Conservation (phyloP, 2,888 invertebrate species). For the Eupithecia dodoneata region DNA sequence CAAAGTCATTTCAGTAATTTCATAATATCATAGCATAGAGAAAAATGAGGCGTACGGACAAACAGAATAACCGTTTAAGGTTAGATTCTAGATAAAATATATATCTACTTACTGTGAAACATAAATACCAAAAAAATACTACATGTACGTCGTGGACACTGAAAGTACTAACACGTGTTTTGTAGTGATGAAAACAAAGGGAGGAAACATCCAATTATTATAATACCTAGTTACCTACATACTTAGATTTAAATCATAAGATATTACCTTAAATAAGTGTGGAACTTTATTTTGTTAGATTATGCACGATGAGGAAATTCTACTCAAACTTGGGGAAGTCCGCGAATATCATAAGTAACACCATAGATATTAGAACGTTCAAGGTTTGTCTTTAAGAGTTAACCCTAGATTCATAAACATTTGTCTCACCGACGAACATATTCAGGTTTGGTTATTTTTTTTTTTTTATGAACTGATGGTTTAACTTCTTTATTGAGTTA, state of each 20-base stretch:
- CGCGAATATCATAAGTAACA: not conserved
- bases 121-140: not conserved
- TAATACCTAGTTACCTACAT: not conserved
- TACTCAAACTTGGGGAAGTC: not conserved
- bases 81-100: no score
- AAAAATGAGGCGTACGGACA: no score
- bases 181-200: not conserved
- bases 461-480: no score
- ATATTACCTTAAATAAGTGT: not conserved
- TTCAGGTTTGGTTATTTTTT: no score
- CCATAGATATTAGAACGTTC: not conserved
- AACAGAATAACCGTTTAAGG: no score
- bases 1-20: no score
- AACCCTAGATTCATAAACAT: no score
- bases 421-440: no score
- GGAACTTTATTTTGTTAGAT: not conserved
- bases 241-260: not conserved
- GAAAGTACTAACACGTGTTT: not conserved
- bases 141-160: not conserved
- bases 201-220: conserved; percentile 3
- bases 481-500: no score
- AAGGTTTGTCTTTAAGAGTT: not conserved
- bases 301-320: not conserved
- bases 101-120: no score
- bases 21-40: no score